A percentile compares a stretch with the other conserved stretches of the same genome.
phyloP scores from a whole-genome alignment of 2,113 vertebrate species.

The Clarias batrachus region DNA sequence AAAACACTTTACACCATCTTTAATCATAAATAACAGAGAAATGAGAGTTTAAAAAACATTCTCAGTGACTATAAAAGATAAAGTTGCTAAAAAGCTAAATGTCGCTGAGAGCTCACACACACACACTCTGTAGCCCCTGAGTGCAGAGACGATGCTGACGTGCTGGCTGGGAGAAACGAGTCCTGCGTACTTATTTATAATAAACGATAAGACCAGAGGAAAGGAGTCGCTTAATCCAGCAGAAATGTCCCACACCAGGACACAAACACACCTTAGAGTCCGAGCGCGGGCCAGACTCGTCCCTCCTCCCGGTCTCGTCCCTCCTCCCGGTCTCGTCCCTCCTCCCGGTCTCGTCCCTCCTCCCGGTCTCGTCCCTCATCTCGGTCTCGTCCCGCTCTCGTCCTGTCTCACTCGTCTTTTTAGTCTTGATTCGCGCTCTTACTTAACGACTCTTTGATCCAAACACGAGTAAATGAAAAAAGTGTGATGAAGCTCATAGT shows the following conservation, averaged over 20 bases:
- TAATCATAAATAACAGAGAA: background rate
- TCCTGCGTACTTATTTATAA: background rate
- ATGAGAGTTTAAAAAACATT: background rate
- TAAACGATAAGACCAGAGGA: background rate
- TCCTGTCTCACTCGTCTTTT: background rate
- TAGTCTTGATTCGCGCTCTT: background rate
- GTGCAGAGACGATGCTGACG: background rate
- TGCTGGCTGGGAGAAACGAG: background rate
- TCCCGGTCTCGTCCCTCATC: too few relatives aligned
- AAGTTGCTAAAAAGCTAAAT: too few relatives aligned
- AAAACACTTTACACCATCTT: background rate
- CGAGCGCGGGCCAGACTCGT: background rate
- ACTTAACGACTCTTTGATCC: background rate
- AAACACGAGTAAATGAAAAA: background rate
- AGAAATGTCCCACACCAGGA: background rate
- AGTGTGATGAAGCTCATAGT: background rate
- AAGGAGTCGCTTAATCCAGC: background rate
- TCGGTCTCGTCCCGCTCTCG: background rate
- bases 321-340: too few relatives aligned
- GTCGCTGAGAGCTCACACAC: background rate
- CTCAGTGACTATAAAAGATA: background rate
- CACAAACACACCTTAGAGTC: background rate
- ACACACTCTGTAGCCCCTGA: background rate
- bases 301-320: too few relatives aligned
- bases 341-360: too few relatives aligned